Base-by-base conservation (phyloP, 2,797 vertebrate genomes). In the Acipenser ruthenus region DNA sequence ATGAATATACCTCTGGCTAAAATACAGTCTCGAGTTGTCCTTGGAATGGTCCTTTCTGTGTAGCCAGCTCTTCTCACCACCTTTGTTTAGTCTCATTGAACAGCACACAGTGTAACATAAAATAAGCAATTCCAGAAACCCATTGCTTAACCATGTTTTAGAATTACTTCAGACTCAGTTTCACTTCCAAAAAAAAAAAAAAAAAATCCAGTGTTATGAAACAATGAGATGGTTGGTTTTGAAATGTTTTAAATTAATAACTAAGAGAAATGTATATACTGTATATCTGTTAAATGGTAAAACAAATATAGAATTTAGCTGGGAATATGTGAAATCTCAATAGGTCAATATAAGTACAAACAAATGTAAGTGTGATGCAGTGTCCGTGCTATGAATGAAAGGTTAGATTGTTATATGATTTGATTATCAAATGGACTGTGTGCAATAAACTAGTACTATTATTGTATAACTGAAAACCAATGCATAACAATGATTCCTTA, bases 91-190 rank as follows among this genome's bases (percentile, higher is more conserved):
- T 37, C 23, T 37, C 23, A 37, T 37, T 37, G 23, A 37, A 37
- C 23, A 37, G 23, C 23, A 37, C 23, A 37, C 23, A 37, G 23
- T 37, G 23, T 37, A 37, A 37, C 23, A 37, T 37, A 37, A 65
- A 71, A 72, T 74, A 81, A 78, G 76, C 75, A 76, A 71, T 50
- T 64, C 70, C 70, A 63, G 51, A 52, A 70, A 67, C 49, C 69
- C 76, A 56, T 91, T 90, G 80, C 85, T 67, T 79, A 82, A 87
- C 71, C 70, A 67, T 75, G 78, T 89, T 89, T 90, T 87, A 86
- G 65, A 84, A 78, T 90, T 87, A 73, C 87, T 71, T 76, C 88
- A 90, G 87, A 87, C 90, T 86, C 85, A 60, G 83, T 91, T 91
- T 91, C 89, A 90, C 87, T 91, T 91, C 89, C 87, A 37, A 72